These are phyloP conservation scores for Orthonyx spaldingii DNA, from an alignment of 2,113 vertebrate species.

Conservation along the genomic window DNA sequence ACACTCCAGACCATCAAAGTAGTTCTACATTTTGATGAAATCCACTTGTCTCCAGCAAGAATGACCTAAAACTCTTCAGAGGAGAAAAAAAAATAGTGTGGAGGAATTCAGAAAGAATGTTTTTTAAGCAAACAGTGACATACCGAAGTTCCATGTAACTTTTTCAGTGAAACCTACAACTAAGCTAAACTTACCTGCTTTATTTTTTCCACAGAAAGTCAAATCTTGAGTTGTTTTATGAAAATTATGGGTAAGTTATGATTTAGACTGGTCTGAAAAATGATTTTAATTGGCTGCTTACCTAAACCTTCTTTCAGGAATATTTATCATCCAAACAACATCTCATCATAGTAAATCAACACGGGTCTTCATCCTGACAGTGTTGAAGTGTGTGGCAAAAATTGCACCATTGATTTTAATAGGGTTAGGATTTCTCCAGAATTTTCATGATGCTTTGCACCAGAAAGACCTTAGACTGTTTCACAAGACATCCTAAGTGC, in stretches of 20 bases:
- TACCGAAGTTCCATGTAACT: conserved; percentile 11
- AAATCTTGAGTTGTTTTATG: not conserved
- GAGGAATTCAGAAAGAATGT: conserved; percentile 53
- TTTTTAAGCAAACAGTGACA: conserved; percentile 48
- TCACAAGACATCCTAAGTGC: not conserved
- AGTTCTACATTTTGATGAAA: conserved; percentile 37
- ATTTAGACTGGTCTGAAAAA: not conserved
- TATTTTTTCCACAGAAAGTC: not conserved
- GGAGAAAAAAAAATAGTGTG: not conserved
- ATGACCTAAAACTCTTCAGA: conserved; percentile 46
- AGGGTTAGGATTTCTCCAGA: not conserved
- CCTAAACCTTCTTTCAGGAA: not conserved
- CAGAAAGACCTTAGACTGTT: not conserved
- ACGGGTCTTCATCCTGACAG: not conserved
- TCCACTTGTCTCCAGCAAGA: conserved; percentile 10
- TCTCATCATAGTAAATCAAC: not conserved
- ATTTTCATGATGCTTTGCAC: not conserved
- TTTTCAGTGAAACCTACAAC: conserved; percentile 7
- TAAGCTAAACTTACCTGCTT: not conserved
- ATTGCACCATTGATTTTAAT: not conserved
- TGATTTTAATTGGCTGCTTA: not conserved
- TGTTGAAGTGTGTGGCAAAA: not conserved
- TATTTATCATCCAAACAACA: not conserved
- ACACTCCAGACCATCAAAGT: conserved; percentile 54
- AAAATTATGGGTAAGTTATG: not conserved